Conservation (phyloP, 1,140 invertebrate species). For the Semibalanus balanoides region DNA sequence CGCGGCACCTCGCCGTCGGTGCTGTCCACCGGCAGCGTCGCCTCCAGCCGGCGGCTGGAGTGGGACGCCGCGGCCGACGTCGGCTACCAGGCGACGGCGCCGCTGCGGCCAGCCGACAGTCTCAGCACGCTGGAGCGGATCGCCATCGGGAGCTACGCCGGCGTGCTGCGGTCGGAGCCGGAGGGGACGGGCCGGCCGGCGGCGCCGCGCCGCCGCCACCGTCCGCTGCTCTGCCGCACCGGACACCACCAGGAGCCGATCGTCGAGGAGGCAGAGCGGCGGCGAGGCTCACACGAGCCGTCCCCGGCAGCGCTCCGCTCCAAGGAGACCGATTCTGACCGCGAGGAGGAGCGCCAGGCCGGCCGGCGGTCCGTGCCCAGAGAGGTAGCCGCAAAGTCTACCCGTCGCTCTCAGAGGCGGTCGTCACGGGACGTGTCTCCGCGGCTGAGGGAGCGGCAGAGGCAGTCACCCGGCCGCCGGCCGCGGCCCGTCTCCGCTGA, state of each 20-base stretch:
- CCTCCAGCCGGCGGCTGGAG: conserved; percentile 48
- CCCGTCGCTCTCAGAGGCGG: neutral
- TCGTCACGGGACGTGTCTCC: neutral
- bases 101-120: conserved; percentile 57
- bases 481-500: neutral
- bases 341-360: no score
- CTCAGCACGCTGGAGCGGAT: conserved; percentile 25
- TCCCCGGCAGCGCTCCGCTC: neutral
- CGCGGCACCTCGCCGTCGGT: conserved; percentile 14
- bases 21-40: conserved; percentile 42
- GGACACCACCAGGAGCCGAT: neutral
- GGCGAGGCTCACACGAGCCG: neutral
- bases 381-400: neutral
- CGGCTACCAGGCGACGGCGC: conserved; percentile 54
- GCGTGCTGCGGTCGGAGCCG: conserved; percentile 16
- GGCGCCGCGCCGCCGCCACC: neutral
- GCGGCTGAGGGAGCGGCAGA: no score
- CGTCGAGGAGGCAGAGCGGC: neutral
- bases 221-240: neutral
- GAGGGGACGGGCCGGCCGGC: conserved; percentile 13
- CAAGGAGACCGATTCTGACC: neutral
- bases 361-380: no score
- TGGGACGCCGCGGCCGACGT: conserved; percentile 64
- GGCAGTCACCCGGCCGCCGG: neutral
- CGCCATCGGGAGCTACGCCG: conserved; percentile 18